Evolutionary conservation across 2,797 vertebrate genomes (phyloP).

Genomic region (Steatocranus sp.): DNA sequence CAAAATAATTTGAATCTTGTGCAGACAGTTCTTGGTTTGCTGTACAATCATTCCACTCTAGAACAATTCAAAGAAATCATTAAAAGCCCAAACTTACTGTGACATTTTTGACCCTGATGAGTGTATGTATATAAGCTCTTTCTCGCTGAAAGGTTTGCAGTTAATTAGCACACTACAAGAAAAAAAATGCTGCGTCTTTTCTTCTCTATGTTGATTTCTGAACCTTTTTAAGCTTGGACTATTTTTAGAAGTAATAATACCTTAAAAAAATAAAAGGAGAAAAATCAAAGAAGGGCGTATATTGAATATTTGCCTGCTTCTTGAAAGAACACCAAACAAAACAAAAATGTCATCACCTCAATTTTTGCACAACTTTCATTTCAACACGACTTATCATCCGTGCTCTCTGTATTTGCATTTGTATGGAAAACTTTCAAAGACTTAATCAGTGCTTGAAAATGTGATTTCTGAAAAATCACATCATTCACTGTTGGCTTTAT

Average conservation of each 20-base stretch:
- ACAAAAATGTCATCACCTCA: slow-evolving; percentile 14
- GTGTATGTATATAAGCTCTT: background rate
- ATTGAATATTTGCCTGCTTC: background rate
- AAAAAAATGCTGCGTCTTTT: background rate
- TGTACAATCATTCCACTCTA: background rate
- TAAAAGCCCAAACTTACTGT: background rate
- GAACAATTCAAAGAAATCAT: background rate
- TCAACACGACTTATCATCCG: background rate
- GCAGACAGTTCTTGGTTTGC: background rate
- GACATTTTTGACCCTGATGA: background rate
- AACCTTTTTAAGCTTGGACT: background rate
- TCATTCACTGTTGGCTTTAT: background rate
- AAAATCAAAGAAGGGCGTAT: background rate
- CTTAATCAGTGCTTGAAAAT: background rate
- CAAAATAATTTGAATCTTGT: background rate
- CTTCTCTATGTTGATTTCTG: background rate
- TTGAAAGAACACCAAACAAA: background rate
- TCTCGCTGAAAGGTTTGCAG: background rate
- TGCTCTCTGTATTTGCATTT: background rate
- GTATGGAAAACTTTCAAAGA: slow-evolving; percentile 6
- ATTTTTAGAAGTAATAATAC: background rate
- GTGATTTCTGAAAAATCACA: background rate
- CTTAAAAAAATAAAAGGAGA: background rate
- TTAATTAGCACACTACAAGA: background rate
- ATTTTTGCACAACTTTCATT: slow-evolving; percentile 7